phyloP scores from a whole-genome alignment of 2,113 vertebrate species.

The western clawed frog (Xenopus tropicalis) region DNA sequence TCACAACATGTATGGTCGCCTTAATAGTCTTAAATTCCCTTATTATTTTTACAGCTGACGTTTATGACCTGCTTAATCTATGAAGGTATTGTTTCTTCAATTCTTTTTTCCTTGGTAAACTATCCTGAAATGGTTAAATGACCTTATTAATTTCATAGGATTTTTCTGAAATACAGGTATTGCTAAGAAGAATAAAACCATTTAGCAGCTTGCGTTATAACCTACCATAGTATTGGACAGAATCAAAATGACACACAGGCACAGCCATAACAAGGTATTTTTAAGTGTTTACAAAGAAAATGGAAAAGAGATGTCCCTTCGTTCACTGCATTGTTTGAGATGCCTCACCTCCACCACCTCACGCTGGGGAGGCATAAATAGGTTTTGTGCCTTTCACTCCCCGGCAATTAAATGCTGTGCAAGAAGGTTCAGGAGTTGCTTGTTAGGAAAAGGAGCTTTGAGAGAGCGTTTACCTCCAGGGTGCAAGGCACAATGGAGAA shows the following conservation, averaged over 20 bases:
- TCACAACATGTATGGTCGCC: too few species aligned
- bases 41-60: too few species aligned
- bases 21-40: too few species aligned
- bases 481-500: conserved; percentile 37
- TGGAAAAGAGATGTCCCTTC: conserved; percentile 23
- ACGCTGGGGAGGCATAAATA: conserved; percentile 25
- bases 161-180: too few species aligned
- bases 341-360: conserved; percentile 22
- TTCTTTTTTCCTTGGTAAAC: not conserved
- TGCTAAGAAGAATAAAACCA: conserved; percentile 2
- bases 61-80: too few species aligned
- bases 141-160: too few species aligned
- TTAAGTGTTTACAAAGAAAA: conserved; percentile 37
- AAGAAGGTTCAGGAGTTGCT: conserved; percentile 34
- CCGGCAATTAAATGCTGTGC: conserved; percentile 38
- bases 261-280: conserved; percentile 23
- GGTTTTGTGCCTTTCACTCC: conserved; percentile 39
- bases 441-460: conserved; percentile 41
- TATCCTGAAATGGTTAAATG: too few species aligned
- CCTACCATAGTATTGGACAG: conserved; percentile 12
- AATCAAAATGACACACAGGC: conserved; percentile 34
- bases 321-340: conserved; percentile 22
- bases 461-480: conserved; percentile 41
- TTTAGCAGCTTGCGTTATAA: conserved; percentile 12
- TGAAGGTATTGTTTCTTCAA: too few species aligned